Evolutionary conservation across 2,797 vertebrate species (phyloP), one percentile per base, ranked within the genome.

Genomic region (Xenopus petersii): DNA sequence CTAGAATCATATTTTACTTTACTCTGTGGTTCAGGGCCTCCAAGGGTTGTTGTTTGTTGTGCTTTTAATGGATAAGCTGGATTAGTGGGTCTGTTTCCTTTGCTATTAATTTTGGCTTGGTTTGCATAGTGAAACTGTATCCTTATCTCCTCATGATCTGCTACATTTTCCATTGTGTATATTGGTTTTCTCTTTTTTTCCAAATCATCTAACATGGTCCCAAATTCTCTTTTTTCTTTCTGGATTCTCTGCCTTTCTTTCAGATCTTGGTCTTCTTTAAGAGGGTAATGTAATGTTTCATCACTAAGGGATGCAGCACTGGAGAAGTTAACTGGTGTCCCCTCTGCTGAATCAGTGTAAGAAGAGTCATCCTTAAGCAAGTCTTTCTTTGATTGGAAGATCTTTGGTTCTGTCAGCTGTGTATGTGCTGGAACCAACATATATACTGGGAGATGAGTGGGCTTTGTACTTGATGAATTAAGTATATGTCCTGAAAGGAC

Each of bases 281-380:
- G 78, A 0, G 92, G 91, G 73, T 94, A 95, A 67, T 94, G 94
- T 74, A 98, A 90, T 0, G 97, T 98, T 85, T 98, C 95, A 0
- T 99, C 95, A 1, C 97, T 98, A 62, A 99, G 86, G 0, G 96
- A 98, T 64, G 96, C 94, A 0, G 95, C 90, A 12, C 95, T 97
- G 74, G 97, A 98, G 87, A 96, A 95, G 83, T 96, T 95, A 48
- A 93, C 93, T 0, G 95, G 93, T 0, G 97, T 98, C 12, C 94
- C 95, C 12, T 98, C 96, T 0, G 95, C 92, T 0, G 96, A 98
- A 81, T 98, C 96, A 0, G 93, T 95, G 83, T 92, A 91, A 8
- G 95, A 97, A 4, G 95, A 94, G 2, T 97, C 95, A 0, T 96
- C 96, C 30, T 82, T 88, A 75, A 92, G 85, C 0, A 89, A 83